A percentile compares a stretch with the other conserved stretches of the same genome.
These are phyloP conservation scores for Amazona finschi DNA, from an alignment of 2,797 vertebrate genomes.

Conservation along the genomic window DNA sequence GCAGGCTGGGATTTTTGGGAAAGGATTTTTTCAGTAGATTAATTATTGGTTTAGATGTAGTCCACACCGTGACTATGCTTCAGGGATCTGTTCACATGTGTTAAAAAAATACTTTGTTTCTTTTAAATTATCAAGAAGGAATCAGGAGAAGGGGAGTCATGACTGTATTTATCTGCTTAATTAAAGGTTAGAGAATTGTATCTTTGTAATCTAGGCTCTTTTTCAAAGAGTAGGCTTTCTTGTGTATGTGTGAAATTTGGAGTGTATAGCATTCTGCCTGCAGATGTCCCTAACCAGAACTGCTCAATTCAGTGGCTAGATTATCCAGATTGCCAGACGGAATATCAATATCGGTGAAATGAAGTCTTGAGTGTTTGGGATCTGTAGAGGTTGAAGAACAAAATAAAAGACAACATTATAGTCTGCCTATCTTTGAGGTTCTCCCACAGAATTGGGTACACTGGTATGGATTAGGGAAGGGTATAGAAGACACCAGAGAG, in stretches of 20 bases:
- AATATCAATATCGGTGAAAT: neutral
- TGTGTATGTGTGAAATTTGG: neutral
- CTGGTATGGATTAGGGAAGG: neutral
- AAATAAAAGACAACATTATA: neutral
- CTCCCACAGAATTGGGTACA: neutral
- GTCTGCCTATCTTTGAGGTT: neutral
- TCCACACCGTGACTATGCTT: conserved; percentile 23
- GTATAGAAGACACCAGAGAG: neutral
- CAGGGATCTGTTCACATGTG: neutral
- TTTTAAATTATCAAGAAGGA: neutral
- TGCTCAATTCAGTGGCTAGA: neutral
- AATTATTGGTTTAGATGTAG: conserved; percentile 63
- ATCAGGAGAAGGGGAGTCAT: neutral
- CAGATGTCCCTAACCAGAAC: neutral
- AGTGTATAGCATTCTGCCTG: neutral
- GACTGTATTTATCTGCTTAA: neutral
- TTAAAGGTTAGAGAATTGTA: neutral
- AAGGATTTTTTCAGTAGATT: conserved; percentile 50
- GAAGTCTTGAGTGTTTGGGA: neutral
- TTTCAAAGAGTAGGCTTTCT: neutral
- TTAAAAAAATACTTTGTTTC: neutral
- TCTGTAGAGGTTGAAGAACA: neutral
- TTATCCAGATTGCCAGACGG: neutral
- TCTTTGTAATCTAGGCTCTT: neutral
- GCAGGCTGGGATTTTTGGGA: conserved; percentile 32